These are phyloP conservation scores for Perdita meconis DNA, from an alignment of 2,888 invertebrate species.

Conservation along the genomic window DNA sequence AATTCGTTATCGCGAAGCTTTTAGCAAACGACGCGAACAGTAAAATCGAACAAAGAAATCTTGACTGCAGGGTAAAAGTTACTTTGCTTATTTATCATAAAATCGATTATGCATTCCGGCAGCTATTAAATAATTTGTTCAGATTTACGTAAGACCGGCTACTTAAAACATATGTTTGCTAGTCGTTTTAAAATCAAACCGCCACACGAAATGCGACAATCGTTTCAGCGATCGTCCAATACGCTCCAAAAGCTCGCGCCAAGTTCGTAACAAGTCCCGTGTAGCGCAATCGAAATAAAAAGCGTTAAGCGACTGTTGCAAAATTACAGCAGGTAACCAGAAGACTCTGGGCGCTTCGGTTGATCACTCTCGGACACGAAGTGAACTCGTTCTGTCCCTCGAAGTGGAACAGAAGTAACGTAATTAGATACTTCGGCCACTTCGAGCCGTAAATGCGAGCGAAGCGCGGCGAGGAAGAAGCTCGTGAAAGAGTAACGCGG, in stretches of 20 bases:
- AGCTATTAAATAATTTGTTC: too few relatives aligned
- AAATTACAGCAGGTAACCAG: background rate
- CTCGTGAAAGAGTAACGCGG: slow-evolving; percentile 25
- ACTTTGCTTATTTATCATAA: too few relatives aligned
- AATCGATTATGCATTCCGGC: too few relatives aligned
- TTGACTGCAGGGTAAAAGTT: too few relatives aligned
- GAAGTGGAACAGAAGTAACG: slow-evolving; percentile 43
- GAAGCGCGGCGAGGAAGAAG: background rate
- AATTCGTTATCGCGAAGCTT: too few relatives aligned
- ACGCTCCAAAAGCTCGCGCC: background rate
- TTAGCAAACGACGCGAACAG: too few relatives aligned
- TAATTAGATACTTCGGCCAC: slow-evolving; percentile 40
- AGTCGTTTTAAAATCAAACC: too few relatives aligned
- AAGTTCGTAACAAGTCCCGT: background rate
- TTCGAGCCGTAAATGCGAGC: slow-evolving; percentile 17
- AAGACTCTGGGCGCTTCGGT: background rate
- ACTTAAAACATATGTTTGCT: too few relatives aligned
- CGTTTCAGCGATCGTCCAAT: background rate
- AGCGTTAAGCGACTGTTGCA: background rate
- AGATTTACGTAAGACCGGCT: too few relatives aligned
- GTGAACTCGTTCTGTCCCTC: background rate
- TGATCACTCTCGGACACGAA: background rate
- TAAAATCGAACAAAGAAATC: too few relatives aligned
- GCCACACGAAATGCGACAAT: background rate
- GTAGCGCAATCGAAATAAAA: slow-evolving; percentile 8